Percentiles rank a stretch among this genome's conserved stretches.
These are phyloP conservation scores for Illadopsis cleaveri DNA, from an alignment of 2,113 vertebrate genomes.

Conservation along the genomic window DNA sequence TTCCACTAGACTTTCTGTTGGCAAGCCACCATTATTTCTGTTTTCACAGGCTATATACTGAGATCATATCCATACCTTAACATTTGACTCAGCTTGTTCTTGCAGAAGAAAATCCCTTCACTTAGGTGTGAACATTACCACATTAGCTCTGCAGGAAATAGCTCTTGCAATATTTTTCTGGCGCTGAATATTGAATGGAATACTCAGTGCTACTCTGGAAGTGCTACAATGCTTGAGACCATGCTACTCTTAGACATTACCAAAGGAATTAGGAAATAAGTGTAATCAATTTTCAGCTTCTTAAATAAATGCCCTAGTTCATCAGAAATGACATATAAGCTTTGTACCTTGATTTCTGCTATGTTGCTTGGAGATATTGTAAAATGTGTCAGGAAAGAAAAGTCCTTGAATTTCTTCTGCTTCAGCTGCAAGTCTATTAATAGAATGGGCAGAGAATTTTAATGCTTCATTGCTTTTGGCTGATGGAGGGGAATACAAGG, in stretches of 20 bases:
- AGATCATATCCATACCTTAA: neutral
- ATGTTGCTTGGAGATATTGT: constrained; percentile 17
- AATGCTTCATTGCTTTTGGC: constrained; percentile 66
- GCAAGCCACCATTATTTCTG: neutral
- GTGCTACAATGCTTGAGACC: neutral
- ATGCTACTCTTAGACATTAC: neutral
- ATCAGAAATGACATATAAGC: constrained; percentile 15
- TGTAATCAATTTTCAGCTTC: constrained; percentile 31
- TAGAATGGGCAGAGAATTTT: constrained; percentile 51
- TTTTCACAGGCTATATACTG: neutral
- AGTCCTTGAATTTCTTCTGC: constrained; percentile 66
- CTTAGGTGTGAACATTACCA: neutral
- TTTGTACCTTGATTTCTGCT: constrained; percentile 30
- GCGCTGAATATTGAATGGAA: neutral
- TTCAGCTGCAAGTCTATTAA: constrained; percentile 69
- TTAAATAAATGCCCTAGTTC: constrained; percentile 15
- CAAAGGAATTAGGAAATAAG: neutral
- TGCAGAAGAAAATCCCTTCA: neutral
- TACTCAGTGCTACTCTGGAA: neutral
- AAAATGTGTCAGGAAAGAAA: constrained; percentile 52
- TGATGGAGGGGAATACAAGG: constrained; percentile 54
- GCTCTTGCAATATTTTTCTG: neutral
- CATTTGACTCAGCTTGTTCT: neutral
- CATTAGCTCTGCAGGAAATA: neutral
- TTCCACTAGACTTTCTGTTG: neutral